These are phyloP conservation scores for Scrobipalpa atriplicella DNA, from an alignment of 2,888 invertebrate species.

Conservation along the genomic window DNA sequence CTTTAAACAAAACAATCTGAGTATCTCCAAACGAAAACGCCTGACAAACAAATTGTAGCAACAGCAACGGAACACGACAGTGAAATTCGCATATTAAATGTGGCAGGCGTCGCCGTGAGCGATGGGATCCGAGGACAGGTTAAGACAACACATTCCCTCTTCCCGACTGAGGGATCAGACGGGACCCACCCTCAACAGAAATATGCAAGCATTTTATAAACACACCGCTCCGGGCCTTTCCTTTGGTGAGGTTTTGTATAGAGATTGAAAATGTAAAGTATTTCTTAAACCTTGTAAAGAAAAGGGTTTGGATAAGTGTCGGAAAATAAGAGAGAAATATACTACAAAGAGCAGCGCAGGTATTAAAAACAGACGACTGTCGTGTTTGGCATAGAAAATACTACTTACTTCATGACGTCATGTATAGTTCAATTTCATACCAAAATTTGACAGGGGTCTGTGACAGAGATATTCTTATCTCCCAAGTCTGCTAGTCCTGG, in stretches of 20 bases:
- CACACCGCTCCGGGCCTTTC: not conserved
- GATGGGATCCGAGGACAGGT: not conserved
- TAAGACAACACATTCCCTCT: not conserved
- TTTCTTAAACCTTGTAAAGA: not conserved
- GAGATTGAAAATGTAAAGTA: not conserved
- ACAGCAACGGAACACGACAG: not conserved
- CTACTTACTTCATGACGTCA: no score
- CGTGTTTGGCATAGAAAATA: no score
- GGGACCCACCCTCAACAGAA: not conserved
- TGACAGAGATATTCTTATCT: no score
- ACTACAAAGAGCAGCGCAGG: no score
- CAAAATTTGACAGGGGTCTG: no score
- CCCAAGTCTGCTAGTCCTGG: no score
- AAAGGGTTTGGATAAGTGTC: not conserved
- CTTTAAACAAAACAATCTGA: not conserved
- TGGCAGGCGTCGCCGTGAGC: conserved; percentile 2
- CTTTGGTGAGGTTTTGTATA: conserved; percentile 3
- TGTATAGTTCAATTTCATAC: no score
- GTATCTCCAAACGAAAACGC: not conserved
- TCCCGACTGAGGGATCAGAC: not conserved
- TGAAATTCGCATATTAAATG: conserved; percentile 1
- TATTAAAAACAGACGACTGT: no score
- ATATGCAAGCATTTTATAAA: conserved; percentile 9
- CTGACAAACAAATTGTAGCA: conserved; percentile 9
- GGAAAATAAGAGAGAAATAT: no score